Percentiles rank a stretch among this genome's conserved stretches.
phyloP scores from a whole-genome alignment of 1,140 invertebrate species.

The Globodera ellingtonae region DNA sequence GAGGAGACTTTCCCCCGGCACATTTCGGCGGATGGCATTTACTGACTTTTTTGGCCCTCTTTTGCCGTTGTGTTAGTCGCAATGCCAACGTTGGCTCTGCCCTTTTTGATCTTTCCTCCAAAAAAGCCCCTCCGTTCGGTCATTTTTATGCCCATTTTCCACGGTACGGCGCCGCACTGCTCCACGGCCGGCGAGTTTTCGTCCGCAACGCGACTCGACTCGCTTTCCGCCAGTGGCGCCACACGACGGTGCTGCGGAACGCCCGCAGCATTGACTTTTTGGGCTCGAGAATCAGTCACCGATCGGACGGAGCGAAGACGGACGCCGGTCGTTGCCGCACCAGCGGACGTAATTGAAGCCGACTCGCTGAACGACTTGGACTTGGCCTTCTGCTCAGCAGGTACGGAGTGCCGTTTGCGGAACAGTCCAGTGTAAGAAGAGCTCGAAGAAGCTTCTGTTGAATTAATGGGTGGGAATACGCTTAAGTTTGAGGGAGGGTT shows the following conservation, averaged over 20 bases:
- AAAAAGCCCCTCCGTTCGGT: not conserved
- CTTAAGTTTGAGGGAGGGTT: too few relatives aligned
- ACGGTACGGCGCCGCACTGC: slow-evolving; percentile 6
- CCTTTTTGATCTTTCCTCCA: not conserved
- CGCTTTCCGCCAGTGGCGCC: slow-evolving; percentile 31
- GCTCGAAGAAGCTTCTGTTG: not conserved
- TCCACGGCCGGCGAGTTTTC: slow-evolving; percentile 26
- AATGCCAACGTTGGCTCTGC: slow-evolving; percentile 4
- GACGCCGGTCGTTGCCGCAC: not conserved
- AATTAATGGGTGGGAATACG: too few relatives aligned
- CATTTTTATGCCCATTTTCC: not conserved
- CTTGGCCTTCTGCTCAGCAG: slow-evolving; percentile 1
- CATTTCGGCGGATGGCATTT: too few relatives aligned
- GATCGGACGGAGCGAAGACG: not conserved
- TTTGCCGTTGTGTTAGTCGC: not conserved
- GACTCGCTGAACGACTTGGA: slow-evolving; percentile 8
- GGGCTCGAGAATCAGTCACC: not conserved
- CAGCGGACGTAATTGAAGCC: not conserved
- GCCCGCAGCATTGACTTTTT: not conserved
- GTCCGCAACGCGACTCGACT: slow-evolving; percentile 23
- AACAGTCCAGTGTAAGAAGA: not conserved
- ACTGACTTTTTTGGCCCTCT: not conserved
- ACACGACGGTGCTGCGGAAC: not conserved
- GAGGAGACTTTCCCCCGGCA: too few relatives aligned
- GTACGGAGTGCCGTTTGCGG: not conserved